phyloP scores from a whole-genome alignment of 2,797 vertebrate species.

The Natrix natrix region DNA sequence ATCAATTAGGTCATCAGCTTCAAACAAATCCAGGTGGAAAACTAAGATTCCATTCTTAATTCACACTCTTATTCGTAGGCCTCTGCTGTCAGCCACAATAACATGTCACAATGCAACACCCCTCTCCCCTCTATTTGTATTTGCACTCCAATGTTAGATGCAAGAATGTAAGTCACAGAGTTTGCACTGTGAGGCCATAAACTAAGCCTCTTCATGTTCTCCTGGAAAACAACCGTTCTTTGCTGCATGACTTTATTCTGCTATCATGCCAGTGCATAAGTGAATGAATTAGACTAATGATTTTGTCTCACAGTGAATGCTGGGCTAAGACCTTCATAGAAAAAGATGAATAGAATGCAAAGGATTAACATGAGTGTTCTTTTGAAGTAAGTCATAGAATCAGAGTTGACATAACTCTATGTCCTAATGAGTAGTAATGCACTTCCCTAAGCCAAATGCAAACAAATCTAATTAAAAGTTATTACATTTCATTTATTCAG shows the following conservation, averaged over 20 bases:
- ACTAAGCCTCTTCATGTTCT: neutral
- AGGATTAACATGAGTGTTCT: neutral
- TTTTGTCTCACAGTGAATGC: neutral
- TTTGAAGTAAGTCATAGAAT: neutral
- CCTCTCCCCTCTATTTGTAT: neutral
- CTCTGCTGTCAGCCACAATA: neutral
- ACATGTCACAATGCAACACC: neutral
- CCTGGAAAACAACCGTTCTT: conserved; percentile 15
- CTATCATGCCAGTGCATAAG: neutral
- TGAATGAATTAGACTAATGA: conserved; percentile 4
- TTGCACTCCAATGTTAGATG: neutral
- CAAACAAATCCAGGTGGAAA: neutral
- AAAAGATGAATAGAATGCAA: neutral
- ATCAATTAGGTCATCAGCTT: neutral
- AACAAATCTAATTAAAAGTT: neutral
- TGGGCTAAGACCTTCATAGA: neutral
- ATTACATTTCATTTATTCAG: neutral
- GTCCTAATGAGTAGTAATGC: neutral
- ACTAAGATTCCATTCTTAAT: neutral
- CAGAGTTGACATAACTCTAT: neutral
- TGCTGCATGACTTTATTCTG: neutral
- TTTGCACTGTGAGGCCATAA: neutral
- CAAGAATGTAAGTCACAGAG: neutral
- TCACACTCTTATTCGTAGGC: neutral
- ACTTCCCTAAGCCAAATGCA: neutral